phyloP scores from a whole-genome alignment of 2,113 vertebrate species.

The Ameiurus melas region DNA sequence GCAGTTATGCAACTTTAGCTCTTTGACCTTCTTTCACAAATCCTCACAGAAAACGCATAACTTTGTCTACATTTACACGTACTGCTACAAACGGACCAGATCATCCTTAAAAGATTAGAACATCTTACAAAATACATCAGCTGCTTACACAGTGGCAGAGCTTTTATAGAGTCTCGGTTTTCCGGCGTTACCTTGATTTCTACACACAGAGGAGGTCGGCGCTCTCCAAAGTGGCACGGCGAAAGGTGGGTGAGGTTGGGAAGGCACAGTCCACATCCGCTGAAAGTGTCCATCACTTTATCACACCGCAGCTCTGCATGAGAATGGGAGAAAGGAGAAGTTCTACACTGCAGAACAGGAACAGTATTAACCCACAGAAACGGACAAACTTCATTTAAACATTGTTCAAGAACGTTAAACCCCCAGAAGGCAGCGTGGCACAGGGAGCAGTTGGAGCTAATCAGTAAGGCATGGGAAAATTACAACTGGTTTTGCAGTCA shows the following conservation, averaged over 20 bases:
- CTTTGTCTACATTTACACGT: not conserved
- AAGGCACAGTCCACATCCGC: slow-evolving; percentile 93
- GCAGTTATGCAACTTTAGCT: not conserved
- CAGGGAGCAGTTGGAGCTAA: not conserved
- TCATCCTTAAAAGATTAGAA: not conserved
- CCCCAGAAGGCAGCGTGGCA: not conserved
- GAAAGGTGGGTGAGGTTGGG: slow-evolving; percentile 89
- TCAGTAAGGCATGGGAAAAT: not conserved
- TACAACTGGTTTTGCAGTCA: not conserved
- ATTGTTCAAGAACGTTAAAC: not conserved
- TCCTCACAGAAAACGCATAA: not conserved
- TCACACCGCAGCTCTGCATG: slow-evolving; percentile 87
- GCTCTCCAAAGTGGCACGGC: slow-evolving; percentile 77
- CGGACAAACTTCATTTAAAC: not conserved
- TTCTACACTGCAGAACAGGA: not conserved
- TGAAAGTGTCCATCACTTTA: slow-evolving; percentile 94
- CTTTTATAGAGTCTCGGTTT: not conserved
- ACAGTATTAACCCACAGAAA: not conserved
- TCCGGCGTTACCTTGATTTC: slow-evolving; percentile 87
- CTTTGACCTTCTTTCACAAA: not conserved
- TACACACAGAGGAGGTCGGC: slow-evolving; percentile 86
- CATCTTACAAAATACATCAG: not conserved
- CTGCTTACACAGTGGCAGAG: no score
- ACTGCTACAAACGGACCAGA: not conserved
- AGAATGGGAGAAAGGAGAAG: not conserved